Evolutionary conservation across 2,113 vertebrate genomes (phyloP).

Genomic region (Opisthocomus hoazin): DNA sequence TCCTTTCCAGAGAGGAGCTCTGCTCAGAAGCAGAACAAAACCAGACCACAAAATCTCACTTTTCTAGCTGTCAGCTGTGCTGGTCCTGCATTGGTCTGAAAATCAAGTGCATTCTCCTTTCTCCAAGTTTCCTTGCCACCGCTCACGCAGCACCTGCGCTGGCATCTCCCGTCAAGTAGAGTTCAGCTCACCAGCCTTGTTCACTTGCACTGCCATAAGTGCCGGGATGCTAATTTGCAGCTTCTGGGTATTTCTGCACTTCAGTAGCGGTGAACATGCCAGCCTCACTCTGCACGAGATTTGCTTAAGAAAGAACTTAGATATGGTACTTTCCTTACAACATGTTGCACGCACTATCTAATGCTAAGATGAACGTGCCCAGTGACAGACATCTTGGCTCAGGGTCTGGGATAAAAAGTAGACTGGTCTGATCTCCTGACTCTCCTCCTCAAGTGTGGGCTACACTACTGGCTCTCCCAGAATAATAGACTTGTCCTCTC

Average conservation of each 20-base stretch:
- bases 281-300: rapidly evolving
- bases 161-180: background rate
- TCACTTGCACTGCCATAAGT: background rate
- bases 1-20: background rate
- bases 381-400: background rate
- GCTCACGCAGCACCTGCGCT: rapidly evolving
- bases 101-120: background rate
- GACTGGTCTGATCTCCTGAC: background rate
- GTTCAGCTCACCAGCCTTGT: background rate
- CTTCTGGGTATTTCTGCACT: background rate
- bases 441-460: background rate
- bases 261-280: background rate
- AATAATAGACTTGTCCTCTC: background rate
- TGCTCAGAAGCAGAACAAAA: background rate
- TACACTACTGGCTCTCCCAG: background rate
- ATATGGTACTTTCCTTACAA: background rate
- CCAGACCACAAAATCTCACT: background rate
- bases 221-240: background rate
- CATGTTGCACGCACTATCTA: background rate
- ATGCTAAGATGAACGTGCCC: background rate
- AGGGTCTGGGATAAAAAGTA: background rate
- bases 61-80: background rate
- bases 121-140: rapidly evolving
- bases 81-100: background rate
- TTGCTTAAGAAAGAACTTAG: background rate